phyloP scores from a whole-genome alignment of 2,113 vertebrate genomes.

The Strix aluco region DNA sequence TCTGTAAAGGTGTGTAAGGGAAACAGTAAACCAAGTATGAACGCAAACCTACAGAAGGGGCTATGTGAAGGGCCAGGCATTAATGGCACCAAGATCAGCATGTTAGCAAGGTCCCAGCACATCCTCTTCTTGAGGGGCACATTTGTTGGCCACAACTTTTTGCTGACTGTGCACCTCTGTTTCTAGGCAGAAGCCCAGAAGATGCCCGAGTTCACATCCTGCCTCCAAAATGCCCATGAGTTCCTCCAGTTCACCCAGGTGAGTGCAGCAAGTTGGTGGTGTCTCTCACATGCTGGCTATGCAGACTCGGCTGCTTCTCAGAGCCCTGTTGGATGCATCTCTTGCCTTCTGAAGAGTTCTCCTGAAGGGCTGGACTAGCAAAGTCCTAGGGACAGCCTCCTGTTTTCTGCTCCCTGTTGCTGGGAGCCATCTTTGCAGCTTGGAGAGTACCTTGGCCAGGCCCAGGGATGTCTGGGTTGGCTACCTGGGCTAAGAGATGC shows the following conservation, averaged over 20 bases:
- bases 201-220: slow-evolving; percentile 73
- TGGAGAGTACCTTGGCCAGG: not conserved
- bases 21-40: not conserved
- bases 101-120: not conserved
- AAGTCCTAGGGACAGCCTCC: not conserved
- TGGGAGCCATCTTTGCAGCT: not conserved
- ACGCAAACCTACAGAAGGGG: not conserved
- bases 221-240: slow-evolving; percentile 79
- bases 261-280: not conserved
- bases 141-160: not conserved
- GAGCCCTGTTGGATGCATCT: not conserved
- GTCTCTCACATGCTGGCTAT: not conserved
- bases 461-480: not conserved
- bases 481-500: not conserved
- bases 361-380: not conserved
- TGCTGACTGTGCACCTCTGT: not conserved
- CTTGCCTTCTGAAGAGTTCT: not conserved
- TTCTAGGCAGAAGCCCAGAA: slow-evolving; percentile 87
- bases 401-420: not conserved
- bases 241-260: slow-evolving; percentile 89
- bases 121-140: not conserved
- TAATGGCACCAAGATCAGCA: not conserved
- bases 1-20: not conserved
- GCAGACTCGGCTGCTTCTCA: not conserved
- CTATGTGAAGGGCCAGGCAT: not conserved